Conservation (phyloP, 2,113 vertebrate genomes). For the Forbesichthys papilliferus region DNA sequence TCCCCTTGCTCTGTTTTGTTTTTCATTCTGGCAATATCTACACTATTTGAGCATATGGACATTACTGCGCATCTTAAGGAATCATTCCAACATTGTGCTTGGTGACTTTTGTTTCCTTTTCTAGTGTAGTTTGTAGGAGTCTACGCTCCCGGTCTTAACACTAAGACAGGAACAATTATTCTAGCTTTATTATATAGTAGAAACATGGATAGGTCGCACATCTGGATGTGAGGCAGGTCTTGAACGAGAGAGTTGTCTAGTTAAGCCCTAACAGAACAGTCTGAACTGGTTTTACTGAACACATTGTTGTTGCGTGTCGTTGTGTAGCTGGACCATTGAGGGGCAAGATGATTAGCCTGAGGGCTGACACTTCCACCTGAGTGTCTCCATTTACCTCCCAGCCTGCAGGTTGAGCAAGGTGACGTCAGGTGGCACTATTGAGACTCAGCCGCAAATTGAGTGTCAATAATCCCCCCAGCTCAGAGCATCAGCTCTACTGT, state of each 20-base stretch:
- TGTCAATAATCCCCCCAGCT: too few relatives aligned
- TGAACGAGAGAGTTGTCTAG: background rate
- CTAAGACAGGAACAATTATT: background rate
- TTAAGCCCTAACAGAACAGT: slow-evolving; percentile 4
- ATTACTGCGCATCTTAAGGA: slow-evolving; percentile 57
- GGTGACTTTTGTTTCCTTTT: slow-evolving; percentile 21
- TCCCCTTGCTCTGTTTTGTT: slow-evolving; percentile 56
- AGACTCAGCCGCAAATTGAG: slow-evolving; percentile 14
- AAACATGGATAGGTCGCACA: too few relatives aligned
- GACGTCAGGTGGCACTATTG: background rate
- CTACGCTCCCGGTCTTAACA: background rate
- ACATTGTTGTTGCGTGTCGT: slow-evolving; percentile 58
- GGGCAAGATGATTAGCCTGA: slow-evolving; percentile 5
- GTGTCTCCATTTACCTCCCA: slow-evolving; percentile 8
- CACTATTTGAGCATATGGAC: slow-evolving; percentile 62
- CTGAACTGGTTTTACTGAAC: slow-evolving; percentile 44
- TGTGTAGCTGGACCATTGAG: slow-evolving; percentile 36
- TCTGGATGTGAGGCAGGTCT: slow-evolving; percentile 27
- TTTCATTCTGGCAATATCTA: slow-evolving; percentile 71
- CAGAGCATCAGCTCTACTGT: too few relatives aligned
- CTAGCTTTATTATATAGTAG: background rate
- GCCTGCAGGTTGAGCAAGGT: slow-evolving; percentile 1
- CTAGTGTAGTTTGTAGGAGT: background rate
- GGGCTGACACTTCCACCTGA: background rate
- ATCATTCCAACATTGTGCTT: slow-evolving; percentile 63